These are phyloP conservation scores for Hirtodrosophila cameraria DNA, from an alignment of 2,888 invertebrate species.

Conservation along the genomic window DNA sequence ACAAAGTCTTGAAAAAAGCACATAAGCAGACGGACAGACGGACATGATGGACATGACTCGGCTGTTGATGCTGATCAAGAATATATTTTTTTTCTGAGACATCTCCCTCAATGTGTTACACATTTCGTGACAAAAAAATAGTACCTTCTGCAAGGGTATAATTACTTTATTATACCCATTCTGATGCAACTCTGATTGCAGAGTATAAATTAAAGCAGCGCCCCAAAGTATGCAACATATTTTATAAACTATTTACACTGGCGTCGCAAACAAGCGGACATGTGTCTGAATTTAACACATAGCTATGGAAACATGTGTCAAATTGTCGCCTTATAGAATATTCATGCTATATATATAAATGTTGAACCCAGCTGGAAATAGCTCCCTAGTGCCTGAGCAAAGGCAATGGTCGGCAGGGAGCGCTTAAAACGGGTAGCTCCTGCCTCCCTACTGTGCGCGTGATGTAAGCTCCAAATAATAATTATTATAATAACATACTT, in stretches of 20 bases:
- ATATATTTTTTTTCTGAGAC: too few relatives aligned
- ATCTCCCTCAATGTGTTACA: too few relatives aligned
- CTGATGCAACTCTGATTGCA: neutral
- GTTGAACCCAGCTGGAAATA: conserved; percentile 3
- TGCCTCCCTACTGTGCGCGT: neutral
- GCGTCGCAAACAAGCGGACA: conserved; percentile 35
- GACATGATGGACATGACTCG: too few relatives aligned
- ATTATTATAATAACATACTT: neutral
- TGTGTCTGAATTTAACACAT: conserved; percentile 10
- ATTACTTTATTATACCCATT: neutral
- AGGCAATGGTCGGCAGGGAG: neutral
- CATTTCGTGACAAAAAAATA: too few relatives aligned
- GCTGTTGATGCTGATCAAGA: too few relatives aligned
- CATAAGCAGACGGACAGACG: too few relatives aligned
- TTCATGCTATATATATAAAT: conserved; percentile 19
- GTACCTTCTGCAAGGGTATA: too few relatives aligned
- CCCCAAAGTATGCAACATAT: conserved; percentile 40
- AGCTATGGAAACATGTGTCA: conserved; percentile 12
- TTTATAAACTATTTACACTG: conserved; percentile 50
- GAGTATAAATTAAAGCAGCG: conserved; percentile 1
- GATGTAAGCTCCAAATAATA: too few relatives aligned
- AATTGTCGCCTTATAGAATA: conserved; percentile 38
- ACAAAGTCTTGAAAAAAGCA: too few relatives aligned
- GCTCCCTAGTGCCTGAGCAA: conserved; percentile 1
- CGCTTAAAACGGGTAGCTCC: conserved; percentile 9